Evolutionary conservation across 2,888 invertebrate species (phyloP).

Genomic region (Trissonchulus sp.): DNA sequence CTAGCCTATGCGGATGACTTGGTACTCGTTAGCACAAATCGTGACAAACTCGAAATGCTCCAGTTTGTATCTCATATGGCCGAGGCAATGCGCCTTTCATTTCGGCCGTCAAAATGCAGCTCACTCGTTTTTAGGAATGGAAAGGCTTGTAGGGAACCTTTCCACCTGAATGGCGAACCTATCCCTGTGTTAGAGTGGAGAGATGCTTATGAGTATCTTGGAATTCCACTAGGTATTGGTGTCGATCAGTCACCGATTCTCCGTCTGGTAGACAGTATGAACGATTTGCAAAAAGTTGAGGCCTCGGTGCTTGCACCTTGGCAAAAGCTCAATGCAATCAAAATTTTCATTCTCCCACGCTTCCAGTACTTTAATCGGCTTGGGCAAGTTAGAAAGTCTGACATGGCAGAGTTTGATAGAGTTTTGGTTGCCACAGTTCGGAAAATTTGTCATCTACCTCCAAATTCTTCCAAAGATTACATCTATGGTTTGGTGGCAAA

Average conservation of each 20-base stretch:
- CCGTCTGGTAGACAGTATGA: constrained; percentile 12
- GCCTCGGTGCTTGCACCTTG: constrained; percentile 38
- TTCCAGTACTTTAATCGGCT: constrained; percentile 17
- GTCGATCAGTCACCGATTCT: background rate
- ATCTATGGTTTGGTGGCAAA: constrained; percentile 32
- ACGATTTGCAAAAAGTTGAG: constrained; percentile 29
- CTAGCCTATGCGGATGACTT: constrained; percentile 43
- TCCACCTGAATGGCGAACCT: background rate
- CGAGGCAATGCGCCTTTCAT: background rate
- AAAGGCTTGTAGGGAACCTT: too few species aligned
- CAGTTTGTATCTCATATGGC: background rate
- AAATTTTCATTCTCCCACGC: constrained; percentile 38
- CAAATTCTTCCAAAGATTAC: constrained; percentile 32
- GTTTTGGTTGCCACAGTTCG: constrained; percentile 27
- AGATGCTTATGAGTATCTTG: constrained; percentile 3
- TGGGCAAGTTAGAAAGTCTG: constrained; percentile 26
- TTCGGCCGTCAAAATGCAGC: constrained; percentile 26
- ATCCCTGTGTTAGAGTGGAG: background rate
- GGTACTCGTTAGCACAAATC: constrained; percentile 32
- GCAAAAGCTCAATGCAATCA: constrained; percentile 41
- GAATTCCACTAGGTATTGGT: constrained; percentile 13
- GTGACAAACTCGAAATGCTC: constrained; percentile 28
- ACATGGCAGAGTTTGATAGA: constrained; percentile 30
- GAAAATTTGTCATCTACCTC: constrained; percentile 30
- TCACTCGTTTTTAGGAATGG: background rate